phyloP scores from a whole-genome alignment of 2,113 vertebrate genomes.

The Nyctibius bracteatus region DNA sequence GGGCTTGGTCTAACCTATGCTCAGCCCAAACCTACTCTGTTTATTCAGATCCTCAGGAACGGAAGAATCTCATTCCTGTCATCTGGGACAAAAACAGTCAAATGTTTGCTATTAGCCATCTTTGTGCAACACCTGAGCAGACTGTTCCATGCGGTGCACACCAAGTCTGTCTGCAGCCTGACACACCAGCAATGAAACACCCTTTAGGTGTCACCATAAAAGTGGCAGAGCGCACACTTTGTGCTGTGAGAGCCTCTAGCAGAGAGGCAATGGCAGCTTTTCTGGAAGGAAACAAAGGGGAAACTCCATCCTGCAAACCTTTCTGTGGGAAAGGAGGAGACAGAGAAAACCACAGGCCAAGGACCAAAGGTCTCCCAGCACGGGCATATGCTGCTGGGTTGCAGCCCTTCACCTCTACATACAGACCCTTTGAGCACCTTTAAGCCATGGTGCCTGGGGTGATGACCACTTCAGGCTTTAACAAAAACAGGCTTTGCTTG shows the following conservation, averaged over 20 bases:
- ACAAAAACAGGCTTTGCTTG: neutral
- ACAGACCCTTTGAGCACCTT: neutral
- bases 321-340: neutral
- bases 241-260: neutral
- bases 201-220: neutral
- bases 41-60: neutral
- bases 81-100: neutral
- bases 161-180: neutral
- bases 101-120: neutral
- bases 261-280: neutral
- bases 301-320: neutral
- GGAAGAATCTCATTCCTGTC: neutral
- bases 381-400: fast-evolving
- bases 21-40: neutral
- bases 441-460: fast-evolving
- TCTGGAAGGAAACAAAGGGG: neutral
- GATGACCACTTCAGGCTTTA: neutral
- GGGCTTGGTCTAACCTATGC: neutral
- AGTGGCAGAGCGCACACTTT: neutral
- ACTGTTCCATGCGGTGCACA: fast-evolving
- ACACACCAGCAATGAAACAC: neutral
- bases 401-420: neutral
- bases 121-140: neutral
- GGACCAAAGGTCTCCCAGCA: neutral
- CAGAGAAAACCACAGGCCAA: neutral